Conservation (phyloP, 2,113 vertebrate species). For the Zonotrichia leucophrys region DNA sequence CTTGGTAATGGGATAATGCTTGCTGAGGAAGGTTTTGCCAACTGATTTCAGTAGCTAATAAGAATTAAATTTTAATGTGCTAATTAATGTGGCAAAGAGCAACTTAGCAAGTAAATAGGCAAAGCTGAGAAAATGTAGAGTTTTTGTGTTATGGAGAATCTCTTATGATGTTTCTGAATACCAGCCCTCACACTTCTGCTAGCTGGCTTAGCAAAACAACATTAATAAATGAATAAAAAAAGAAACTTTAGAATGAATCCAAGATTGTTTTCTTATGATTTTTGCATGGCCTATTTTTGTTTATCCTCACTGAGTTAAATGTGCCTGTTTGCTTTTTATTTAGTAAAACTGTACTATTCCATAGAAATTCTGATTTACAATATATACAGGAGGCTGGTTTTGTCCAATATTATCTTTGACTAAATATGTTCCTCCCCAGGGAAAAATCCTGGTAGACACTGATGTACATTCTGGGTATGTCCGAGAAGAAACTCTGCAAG, state of each 20-base stretch:
- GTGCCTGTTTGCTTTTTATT: neutral
- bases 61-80: conserved; percentile 1
- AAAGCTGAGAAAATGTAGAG: neutral
- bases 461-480: neutral
- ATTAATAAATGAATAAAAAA: neutral
- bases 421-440: neutral
- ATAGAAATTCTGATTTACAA: neutral
- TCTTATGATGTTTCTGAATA: neutral
- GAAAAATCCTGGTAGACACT: neutral
- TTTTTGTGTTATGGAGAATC: neutral
- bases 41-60: neutral
- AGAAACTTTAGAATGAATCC: neutral
- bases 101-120: neutral
- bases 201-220: neutral
- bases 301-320: neutral
- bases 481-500: neutral
- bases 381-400: neutral
- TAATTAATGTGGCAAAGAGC: neutral
- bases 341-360: neutral
- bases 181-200: neutral
- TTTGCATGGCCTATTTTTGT: neutral
- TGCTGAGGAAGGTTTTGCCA: neutral
- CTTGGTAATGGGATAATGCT: neutral
- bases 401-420: neutral
- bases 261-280: neutral